Evolutionary conservation across 2,888 invertebrate species (phyloP), one percentile per base, ranked within the genome.

Genomic region (Aphidius colemani): DNA sequence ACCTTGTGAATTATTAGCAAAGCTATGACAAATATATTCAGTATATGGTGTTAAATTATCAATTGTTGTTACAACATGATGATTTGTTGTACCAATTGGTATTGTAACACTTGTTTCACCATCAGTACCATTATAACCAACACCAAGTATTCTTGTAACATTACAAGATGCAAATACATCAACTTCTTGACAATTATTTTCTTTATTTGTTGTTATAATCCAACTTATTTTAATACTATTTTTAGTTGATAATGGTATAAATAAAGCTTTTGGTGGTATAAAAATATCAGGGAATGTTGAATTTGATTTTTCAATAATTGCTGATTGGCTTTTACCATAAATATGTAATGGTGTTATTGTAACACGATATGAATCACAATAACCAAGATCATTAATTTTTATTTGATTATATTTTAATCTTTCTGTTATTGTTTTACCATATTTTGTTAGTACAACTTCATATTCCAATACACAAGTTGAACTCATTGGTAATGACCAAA

Each of bases 41-140:
- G 78, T 77, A 56, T 70, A 78, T 8, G 81, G 76, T 65, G 72
- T 76, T 7, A 81, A 64, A 48, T 67, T 30, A 2, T 53, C 10
- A 3, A 80, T 66, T 4, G 68, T 72, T 9, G 67, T 44, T 4
- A 63, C 48, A 1, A 66, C 44, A 41, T 69, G 66, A 9, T 67
- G 18, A 45, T 66, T 63, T 6, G 50, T 57, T 13, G 61, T 49
- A 40, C 64, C 41, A 13, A 55, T 62, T 10, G 18, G 43, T 44
- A 66, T 61, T 8, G 13, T 46, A 11, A 43, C 51, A 6, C 44
- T 59, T 1, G 51, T 40, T 8, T 7, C 50, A 41, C 71, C 67
- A 60, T 71, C 65, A 0, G n/a, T 0, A 5, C 66, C 60, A 3
- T 64, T 41, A 11, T 73, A 76, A 30, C 78, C 79, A 6, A 63